These are phyloP conservation scores for Bos indicus DNA, from an alignment of 2,113 vertebrate genomes.

Conservation along the genomic window DNA sequence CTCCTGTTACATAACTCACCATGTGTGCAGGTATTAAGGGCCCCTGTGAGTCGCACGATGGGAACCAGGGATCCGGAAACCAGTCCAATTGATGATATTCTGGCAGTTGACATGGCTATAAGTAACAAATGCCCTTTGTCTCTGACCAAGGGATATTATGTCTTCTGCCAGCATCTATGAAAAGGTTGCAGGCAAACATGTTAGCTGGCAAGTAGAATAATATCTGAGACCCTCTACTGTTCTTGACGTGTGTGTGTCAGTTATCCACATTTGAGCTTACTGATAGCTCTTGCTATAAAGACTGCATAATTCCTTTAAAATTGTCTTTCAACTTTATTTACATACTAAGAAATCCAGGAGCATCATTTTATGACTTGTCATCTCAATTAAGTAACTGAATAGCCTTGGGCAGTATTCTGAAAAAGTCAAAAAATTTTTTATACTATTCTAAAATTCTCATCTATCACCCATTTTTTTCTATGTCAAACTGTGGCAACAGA, in stretches of 20 bases:
- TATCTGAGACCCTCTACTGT: background rate
- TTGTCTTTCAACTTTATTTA: background rate
- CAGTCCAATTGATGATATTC: background rate
- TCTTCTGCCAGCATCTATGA: background rate
- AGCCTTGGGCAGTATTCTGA: background rate
- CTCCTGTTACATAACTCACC: background rate
- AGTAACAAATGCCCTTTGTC: background rate
- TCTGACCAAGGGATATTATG: background rate
- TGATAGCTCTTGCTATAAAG: background rate
- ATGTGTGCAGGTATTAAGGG: background rate
- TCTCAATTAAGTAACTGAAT: background rate
- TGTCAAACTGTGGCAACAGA: background rate
- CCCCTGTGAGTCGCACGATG: background rate
- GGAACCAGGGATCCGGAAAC: background rate
- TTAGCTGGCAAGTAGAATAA: background rate
- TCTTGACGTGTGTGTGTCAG: background rate
- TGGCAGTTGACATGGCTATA: background rate
- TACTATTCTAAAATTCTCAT: background rate
- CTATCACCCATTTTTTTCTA: background rate
- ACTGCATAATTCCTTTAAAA: background rate
- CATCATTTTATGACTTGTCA: background rate
- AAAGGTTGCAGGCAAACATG: background rate
- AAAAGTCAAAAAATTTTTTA: background rate
- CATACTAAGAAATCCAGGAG: background rate
- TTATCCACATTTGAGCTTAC: background rate